These are phyloP conservation scores for Hemicrepidius hirtus DNA, from an alignment of 2,888 invertebrate species.

Conservation along the genomic window DNA sequence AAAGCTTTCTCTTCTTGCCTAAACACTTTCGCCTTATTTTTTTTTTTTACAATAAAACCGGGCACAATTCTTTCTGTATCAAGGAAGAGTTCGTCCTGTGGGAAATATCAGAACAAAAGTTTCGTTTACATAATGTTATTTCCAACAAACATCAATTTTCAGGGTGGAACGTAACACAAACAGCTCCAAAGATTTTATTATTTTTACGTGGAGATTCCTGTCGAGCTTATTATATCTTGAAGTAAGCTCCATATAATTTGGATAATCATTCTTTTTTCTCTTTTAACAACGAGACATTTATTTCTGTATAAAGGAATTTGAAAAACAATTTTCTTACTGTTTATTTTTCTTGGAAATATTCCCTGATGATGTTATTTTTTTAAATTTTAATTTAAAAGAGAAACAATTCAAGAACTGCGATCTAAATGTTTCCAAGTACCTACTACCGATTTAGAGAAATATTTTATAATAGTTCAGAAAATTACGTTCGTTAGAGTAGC, in stretches of 20 bases:
- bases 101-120: conserved; percentile 51
- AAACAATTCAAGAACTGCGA: too few species aligned
- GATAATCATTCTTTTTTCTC: conserved; percentile 23
- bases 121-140: conserved; percentile 46
- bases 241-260: conserved; percentile 12
- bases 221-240: conserved; percentile 11
- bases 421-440: too few species aligned
- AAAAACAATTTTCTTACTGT: conserved; percentile 20
- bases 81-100: conserved; percentile 41
- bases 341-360: not conserved
- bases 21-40: conserved; percentile 10
- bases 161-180: conserved; percentile 14
- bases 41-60: conserved; percentile 34
- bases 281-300: conserved; percentile 1
- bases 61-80: conserved; percentile 34
- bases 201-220: conserved; percentile 26
- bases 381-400: too few species aligned
- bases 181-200: conserved; percentile 29
- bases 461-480: too few species aligned
- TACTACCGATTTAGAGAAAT: too few species aligned
- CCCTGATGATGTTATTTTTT: too few species aligned
- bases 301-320: conserved; percentile 6
- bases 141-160: conserved; percentile 34
- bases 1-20: not conserved
- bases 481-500: too few species aligned